These are phyloP conservation scores for Halcyon badia DNA, from an alignment of 2,797 vertebrate species.

Conservation along the genomic window DNA sequence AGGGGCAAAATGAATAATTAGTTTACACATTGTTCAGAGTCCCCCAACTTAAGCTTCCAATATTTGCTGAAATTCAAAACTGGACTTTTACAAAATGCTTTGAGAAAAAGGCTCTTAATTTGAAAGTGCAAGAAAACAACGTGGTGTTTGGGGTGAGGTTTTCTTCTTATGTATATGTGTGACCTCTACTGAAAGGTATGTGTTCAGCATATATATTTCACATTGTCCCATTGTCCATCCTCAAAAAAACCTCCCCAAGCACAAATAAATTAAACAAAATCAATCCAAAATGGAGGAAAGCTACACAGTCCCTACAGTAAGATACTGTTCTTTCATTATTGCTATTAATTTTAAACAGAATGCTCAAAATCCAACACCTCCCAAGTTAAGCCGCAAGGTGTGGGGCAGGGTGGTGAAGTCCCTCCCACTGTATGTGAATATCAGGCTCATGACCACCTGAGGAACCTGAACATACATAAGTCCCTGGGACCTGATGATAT, in stretches of 20 bases:
- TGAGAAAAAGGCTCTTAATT: background rate
- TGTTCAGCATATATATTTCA: accelerated
- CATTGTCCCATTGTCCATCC: background rate
- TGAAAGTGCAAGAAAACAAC: background rate
- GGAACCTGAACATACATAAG: no score
- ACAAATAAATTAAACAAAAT: background rate
- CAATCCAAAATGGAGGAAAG: background rate
- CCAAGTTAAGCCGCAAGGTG: no score
- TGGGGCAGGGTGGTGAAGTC: no score
- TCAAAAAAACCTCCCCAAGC: background rate
- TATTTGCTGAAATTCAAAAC: conserved; percentile 38
- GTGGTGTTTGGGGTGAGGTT: background rate
- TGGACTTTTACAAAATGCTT: background rate
- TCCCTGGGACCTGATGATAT: no score
- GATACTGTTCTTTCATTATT: background rate
- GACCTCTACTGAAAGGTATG: background rate
- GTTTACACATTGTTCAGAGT: conserved; percentile 36
- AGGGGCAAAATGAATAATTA: conserved; percentile 70
- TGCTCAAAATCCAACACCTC: background rate
- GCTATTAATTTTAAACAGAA: background rate
- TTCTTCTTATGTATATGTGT: background rate
- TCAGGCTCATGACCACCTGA: no score
- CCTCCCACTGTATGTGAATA: no score
- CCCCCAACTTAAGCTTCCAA: background rate
- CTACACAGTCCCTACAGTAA: background rate